These are phyloP conservation scores for Heterocephalus glaber DNA, from an alignment of 2,113 vertebrate genomes.

Conservation along the genomic window DNA sequence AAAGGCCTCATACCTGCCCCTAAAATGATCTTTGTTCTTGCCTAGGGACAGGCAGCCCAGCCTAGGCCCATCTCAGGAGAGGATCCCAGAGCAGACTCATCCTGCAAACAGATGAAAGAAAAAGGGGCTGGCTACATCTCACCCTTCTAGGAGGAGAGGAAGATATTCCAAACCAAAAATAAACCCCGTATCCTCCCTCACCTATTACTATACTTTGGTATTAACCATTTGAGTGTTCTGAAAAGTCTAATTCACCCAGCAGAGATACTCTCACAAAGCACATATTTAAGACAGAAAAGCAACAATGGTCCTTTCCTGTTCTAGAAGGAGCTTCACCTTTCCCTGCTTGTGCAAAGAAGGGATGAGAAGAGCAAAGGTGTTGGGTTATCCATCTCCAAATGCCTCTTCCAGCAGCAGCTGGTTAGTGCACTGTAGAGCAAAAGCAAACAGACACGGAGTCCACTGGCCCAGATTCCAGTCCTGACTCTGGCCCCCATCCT, in stretches of 20 bases:
- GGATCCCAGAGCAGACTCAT: neutral
- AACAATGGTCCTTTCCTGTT: neutral
- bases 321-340: neutral
- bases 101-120: neutral
- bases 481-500: no score
- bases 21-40: neutral
- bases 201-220: neutral
- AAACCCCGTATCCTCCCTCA: neutral
- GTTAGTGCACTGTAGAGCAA: neutral
- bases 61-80: neutral
- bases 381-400: neutral
- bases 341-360: neutral
- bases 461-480: no score
- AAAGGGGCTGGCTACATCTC: neutral
- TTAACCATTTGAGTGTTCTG: neutral
- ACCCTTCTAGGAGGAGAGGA: neutral
- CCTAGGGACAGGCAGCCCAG: neutral
- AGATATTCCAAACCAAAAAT: neutral
- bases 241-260: fast-evolving
- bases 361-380: neutral
- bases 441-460: neutral
- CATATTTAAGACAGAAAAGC: neutral
- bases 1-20: neutral
- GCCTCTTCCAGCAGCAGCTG: neutral
- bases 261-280: neutral